A percentile compares a stretch with the other conserved stretches of the same genome.
Evolutionary conservation across 2,113 vertebrate genomes (phyloP).

Genomic region (Oreotrochilus melanogaster): DNA sequence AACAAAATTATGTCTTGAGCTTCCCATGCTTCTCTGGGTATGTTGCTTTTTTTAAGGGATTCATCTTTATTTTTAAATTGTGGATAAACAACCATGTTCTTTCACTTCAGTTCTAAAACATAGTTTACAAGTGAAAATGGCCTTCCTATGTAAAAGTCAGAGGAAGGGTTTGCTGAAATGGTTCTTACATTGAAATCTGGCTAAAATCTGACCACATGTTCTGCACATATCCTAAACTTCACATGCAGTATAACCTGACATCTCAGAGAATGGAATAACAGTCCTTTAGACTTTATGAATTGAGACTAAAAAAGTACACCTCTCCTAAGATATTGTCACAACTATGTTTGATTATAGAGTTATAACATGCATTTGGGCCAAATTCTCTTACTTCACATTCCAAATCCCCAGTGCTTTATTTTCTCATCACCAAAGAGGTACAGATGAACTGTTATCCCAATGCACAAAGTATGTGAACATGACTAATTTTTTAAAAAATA

Average conservation of each 20-base stretch:
- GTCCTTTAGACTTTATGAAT: neutral
- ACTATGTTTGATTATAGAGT: neutral
- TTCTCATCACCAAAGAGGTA: neutral
- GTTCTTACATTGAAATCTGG: neutral
- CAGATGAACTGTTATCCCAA: neutral
- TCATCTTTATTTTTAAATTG: slow-evolving; percentile 6
- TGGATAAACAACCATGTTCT: neutral
- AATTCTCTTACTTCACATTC: neutral
- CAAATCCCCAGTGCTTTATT: neutral
- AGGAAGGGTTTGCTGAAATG: neutral
- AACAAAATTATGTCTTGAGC: neutral
- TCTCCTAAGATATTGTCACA: neutral
- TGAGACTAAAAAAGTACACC: neutral
- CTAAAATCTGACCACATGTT: neutral
- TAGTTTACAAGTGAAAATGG: neutral
- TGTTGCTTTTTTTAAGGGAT: neutral
- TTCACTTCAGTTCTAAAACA: neutral
- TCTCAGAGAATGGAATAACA: neutral
- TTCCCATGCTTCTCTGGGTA: neutral
- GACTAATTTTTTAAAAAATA: neutral
- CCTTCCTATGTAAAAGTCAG: neutral
- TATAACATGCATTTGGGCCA: neutral
- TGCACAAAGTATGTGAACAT: neutral
- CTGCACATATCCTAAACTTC: neutral
- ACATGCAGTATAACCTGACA: neutral